Evolutionary conservation across 2,113 vertebrate species (phyloP).

Genomic region (Pycnonotus jocosus): DNA sequence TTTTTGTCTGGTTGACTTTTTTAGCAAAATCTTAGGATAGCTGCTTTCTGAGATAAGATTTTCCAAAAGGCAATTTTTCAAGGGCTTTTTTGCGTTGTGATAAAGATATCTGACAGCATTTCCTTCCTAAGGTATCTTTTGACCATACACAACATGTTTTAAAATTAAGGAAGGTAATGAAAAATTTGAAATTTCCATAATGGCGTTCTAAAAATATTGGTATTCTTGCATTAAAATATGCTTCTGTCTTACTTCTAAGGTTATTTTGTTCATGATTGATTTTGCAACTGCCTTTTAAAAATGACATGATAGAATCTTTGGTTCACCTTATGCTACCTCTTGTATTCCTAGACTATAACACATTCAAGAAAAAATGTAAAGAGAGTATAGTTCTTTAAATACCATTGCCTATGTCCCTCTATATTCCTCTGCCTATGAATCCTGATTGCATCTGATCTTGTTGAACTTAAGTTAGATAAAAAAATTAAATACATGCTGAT

Average conservation of each 20-base stretch:
- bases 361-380: background rate
- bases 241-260: background rate
- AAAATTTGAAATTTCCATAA: background rate
- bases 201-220: background rate
- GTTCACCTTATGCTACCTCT: background rate
- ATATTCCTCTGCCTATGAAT: background rate
- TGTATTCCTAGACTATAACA: background rate
- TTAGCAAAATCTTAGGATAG: background rate
- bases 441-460: background rate
- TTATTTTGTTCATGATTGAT: background rate
- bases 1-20: background rate
- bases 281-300: background rate
- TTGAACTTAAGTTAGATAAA: background rate
- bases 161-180: background rate
- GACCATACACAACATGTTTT: background rate
- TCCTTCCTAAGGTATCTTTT: background rate
- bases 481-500: background rate
- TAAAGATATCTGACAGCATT: background rate
- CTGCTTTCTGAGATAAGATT: background rate
- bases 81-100: background rate
- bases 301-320: background rate
- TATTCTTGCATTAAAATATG: background rate
- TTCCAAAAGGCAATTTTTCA: background rate
- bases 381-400: background rate
- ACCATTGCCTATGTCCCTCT: accelerated